phyloP scores from a whole-genome alignment of 2,888 invertebrate genomes.

The Eristalis arbustorum region DNA sequence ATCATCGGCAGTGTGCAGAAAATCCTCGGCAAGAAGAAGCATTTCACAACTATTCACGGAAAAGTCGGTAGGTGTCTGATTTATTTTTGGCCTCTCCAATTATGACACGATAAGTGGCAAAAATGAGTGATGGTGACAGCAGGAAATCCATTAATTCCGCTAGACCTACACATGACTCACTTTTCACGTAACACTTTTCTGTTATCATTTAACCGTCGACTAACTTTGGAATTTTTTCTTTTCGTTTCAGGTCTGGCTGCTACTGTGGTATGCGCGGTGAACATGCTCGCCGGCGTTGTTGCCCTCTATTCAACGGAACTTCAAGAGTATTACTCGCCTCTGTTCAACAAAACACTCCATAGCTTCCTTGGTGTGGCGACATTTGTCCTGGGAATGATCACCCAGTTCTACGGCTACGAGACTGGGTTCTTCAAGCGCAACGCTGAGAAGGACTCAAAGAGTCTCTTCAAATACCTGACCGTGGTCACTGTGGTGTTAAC shows the following conservation, averaged over 20 bases:
- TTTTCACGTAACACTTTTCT: not conserved
- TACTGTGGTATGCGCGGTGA: slow-evolving; percentile 74
- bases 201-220: not conserved
- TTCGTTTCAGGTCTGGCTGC: slow-evolving; percentile 75
- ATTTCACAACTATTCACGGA: slow-evolving; percentile 75
- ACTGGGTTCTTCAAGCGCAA: slow-evolving; percentile 74
- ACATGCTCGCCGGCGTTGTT: slow-evolving; percentile 74
- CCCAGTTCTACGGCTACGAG: slow-evolving; percentile 76
- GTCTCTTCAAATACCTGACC: slow-evolving; percentile 74
- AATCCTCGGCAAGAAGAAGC: slow-evolving; percentile 73
- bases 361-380: slow-evolving; percentile 74
- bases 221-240: not conserved
- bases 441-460: slow-evolving; percentile 72
- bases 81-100: not conserved
- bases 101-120: not conserved
- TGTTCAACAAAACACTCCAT: slow-evolving; percentile 75
- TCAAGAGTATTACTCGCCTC: slow-evolving; percentile 71
- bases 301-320: slow-evolving; percentile 72
- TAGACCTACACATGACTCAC: not conserved
- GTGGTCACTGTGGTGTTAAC: slow-evolving; percentile 74
- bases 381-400: slow-evolving; percentile 75
- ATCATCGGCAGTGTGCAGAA: slow-evolving; percentile 74
- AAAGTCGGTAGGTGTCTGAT: slow-evolving; percentile 65
- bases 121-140: not conserved
- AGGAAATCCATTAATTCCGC: not conserved